Conservation (phyloP, 2,113 vertebrate species). For the Urocitellus parryii region DNA sequence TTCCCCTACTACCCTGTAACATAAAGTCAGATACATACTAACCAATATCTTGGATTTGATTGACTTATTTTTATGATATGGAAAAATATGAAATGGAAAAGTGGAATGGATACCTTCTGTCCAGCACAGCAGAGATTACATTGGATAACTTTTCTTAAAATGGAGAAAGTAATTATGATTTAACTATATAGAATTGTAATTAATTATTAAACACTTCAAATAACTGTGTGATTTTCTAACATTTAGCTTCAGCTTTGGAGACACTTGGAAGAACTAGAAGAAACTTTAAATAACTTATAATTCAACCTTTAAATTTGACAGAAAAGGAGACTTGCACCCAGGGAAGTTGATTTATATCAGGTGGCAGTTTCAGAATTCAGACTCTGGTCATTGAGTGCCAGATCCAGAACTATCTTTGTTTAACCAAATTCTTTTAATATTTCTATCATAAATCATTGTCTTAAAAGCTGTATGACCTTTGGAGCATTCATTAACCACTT, state of each 20-base stretch:
- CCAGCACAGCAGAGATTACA: neutral
- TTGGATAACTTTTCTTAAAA: neutral
- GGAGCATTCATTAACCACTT: neutral
- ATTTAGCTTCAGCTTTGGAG: neutral
- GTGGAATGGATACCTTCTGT: neutral
- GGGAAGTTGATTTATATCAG: neutral
- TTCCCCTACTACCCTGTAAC: slow-evolving; percentile 73
- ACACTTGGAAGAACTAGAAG: neutral
- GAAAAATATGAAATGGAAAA: neutral
- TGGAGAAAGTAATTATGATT: neutral
- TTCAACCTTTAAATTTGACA: neutral
- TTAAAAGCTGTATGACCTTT: neutral
- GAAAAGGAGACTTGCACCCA: neutral
- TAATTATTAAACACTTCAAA: neutral
- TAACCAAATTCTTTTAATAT: neutral
- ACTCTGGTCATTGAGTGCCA: neutral
- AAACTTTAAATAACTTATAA: neutral
- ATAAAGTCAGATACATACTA: slow-evolving; percentile 78
- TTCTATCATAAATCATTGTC: neutral
- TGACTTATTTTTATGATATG: slow-evolving; percentile 56
- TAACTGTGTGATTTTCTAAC: neutral
- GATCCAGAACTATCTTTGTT: neutral
- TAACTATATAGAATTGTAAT: slow-evolving; percentile 2
- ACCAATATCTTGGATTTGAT: slow-evolving; percentile 55
- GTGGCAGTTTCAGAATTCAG: neutral